Evolutionary conservation across 2,888 invertebrate species (phyloP), one percentile per base, ranked within the genome.

Genomic region (Odontocolon sp.): DNA sequence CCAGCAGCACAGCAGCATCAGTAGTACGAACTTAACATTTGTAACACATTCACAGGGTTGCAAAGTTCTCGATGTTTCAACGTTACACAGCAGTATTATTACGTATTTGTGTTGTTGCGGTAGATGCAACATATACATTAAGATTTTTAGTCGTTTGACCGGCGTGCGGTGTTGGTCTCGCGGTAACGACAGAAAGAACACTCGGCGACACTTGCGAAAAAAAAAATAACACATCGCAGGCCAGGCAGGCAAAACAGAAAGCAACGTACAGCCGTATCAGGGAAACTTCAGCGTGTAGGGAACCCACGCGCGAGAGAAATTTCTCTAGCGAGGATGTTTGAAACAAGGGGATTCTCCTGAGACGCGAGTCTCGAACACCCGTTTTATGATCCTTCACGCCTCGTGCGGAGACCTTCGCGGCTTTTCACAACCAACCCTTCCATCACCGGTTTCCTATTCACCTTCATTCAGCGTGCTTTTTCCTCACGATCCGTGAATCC

Each of bases 1-100:
- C 87, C 80, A 74, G 78, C 79, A 76, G 82, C 78, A 70, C 23
- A 47, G 47, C 26, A 40, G 59, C 64, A 26, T 47, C 38, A 21
- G 31, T 23, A 16, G 40, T 8, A 23, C 3, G 18, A 11, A 21
- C 18, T 8, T 50, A 33, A 33, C 33, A 36, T 33, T 33, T n/a
- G n/a, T 42, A 26, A 42, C 28, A 59, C 67, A 57, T 14, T n/a
- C 47, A 47, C 47, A 11, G 26, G 3, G 11, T 47, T 26, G 11
- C 23, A 21, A 4, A 4, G 23, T 26, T 47, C 18, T 31, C n/a
- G n/a, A 21, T 21, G 21, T 56, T 56, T 31, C n/a, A 6, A 21
- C 21, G 21, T 56, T 56, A n/a, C 23, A 56, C 28, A 4, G 38
- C 33, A n/a, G 18, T 36, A 57, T 26, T 57, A 23, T 57, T 14